A percentile compares a stretch with the other conserved stretches of the same genome.
Conservation (phyloP, 2,113 vertebrate species). For the Sinocyclocheilus grahami region DNA sequence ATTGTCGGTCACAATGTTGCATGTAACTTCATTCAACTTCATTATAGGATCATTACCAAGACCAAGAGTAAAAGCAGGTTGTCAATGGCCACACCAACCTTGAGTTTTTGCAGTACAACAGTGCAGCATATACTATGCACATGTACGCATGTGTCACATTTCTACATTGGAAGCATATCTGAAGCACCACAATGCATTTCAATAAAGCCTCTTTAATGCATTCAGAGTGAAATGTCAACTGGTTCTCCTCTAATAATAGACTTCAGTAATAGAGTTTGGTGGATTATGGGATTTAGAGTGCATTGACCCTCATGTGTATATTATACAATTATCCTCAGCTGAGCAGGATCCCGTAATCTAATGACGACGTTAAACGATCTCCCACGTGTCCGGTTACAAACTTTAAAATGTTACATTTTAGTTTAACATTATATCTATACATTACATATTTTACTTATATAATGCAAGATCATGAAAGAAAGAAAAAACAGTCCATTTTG, state of each 20-base stretch:
- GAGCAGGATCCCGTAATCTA: background rate
- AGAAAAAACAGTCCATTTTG: background rate
- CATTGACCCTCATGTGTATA: conserved; percentile 39
- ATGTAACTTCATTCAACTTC: conserved; percentile 43
- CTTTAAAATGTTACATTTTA: background rate
- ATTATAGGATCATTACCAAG: conserved; percentile 43
- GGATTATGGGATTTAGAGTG: conserved; percentile 43
- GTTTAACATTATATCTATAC: too few relatives aligned
- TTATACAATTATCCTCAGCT: conserved; percentile 35
- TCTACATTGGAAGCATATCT: background rate
- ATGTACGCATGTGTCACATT: background rate
- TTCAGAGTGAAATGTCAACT: background rate
- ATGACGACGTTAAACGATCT: background rate
- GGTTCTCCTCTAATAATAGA: conserved; percentile 5
- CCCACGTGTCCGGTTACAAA: background rate
- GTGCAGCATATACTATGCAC: background rate
- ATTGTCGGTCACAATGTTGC: conserved; percentile 1
- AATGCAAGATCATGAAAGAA: too few relatives aligned
- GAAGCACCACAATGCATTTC: background rate
- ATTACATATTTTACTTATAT: background rate
- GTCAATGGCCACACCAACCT: conserved; percentile 2
- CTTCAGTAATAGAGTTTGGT: conserved; percentile 26
- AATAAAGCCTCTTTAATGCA: conserved; percentile 18
- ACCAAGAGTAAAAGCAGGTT: background rate
- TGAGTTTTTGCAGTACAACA: background rate